Conservation (phyloP, 1,140 invertebrate genomes). For the Eciton burchellii region DNA sequence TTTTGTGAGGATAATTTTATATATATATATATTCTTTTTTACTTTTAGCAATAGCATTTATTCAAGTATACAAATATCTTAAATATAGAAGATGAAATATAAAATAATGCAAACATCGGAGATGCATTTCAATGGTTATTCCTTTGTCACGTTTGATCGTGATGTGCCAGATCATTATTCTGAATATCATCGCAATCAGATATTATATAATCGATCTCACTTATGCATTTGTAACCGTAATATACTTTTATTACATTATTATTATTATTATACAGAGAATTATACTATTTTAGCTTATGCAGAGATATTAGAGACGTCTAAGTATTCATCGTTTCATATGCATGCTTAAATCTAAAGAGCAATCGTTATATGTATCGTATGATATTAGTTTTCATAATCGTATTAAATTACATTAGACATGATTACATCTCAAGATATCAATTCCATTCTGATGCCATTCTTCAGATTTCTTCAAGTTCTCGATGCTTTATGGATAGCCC, state of each 20-base stretch:
- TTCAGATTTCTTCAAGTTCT: neutral
- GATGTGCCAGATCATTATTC: too few species aligned
- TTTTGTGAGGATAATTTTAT: neutral
- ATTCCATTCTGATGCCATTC: neutral
- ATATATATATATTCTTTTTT: too few species aligned
- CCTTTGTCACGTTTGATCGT: too few species aligned
- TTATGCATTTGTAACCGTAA: too few species aligned
- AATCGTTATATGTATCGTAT: neutral
- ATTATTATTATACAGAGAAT: too few species aligned
- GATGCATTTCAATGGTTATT: neutral
- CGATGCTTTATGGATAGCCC: too few species aligned
- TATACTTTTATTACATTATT: too few species aligned
- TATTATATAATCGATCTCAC: too few species aligned
- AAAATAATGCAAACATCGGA: neutral
- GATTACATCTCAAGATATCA: neutral
- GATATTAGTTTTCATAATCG: slow-evolving; percentile 2
- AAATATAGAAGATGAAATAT: neutral
- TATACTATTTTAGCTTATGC: too few species aligned
- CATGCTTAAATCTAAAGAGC: neutral
- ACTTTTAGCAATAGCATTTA: too few species aligned
- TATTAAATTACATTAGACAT: neutral
- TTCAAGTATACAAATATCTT: neutral
- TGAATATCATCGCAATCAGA: too few species aligned
- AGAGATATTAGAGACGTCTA: too few species aligned
- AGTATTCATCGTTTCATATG: neutral